Base-by-base conservation (phyloP, 2,888 invertebrate species). In the Augiades crinisus region DNA sequence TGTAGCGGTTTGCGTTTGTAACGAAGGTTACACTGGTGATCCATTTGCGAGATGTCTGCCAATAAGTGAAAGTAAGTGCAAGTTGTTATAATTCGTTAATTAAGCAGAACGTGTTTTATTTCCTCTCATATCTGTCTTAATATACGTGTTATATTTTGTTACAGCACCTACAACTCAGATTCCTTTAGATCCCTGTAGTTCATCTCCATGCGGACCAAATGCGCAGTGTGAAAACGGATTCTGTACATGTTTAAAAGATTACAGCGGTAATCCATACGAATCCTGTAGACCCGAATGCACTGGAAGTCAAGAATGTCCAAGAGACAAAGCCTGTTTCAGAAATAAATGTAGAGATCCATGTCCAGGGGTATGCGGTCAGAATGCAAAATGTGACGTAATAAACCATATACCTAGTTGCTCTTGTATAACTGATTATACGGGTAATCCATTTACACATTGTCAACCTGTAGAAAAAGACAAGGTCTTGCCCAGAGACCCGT, bases 1-100 rank as follows among this genome's bases (percentile, higher is more conserved):
- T 73, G 91, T 95, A 27, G 95, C 96, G n/a, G 93, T 95, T 33
- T 95, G 95, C 72, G 93, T 93, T 1, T 95, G 95, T 67, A 92
- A 93, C 59, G 92, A 93, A 56, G 94, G 94, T 21, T 94, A 91
- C 65, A 94, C 93, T 0, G 95, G 95, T n/a, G 95, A 96, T 91
- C 95, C 96, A 24, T 95, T 96, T 67, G 91, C 92, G 12, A 93
- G 94, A 66, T 96, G 96, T 68, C 90, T 84, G 46, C 90, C 90
- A 22, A 89, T 93, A 54, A 90, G 91, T 38, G 72, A 79, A 81
- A 83, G 88, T 88, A 75, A 10, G 36, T 46, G 24, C 30, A 36
- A 22, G 4, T 37, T 16, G 19, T 22, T 40, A 31, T 14, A 21
- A 12, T 37, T 8, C 31, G n/a, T n/a, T n/a, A n/a, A n/a, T n/a